Conservation (phyloP, 2,888 invertebrate genomes). For the Frankliniella fusca region DNA sequence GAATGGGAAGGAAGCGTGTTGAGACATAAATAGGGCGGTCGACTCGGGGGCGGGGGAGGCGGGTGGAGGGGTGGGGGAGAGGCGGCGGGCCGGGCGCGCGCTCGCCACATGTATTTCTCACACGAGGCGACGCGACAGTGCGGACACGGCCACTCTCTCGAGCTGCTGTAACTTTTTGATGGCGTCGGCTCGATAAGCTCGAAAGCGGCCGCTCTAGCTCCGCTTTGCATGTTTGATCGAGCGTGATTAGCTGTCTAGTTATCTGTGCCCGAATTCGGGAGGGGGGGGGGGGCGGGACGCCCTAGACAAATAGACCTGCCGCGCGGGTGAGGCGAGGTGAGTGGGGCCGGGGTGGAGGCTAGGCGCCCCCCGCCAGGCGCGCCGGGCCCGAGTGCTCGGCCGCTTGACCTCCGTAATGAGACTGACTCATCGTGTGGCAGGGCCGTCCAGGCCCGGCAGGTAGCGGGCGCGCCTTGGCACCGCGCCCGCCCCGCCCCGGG, state of each 20-base stretch:
- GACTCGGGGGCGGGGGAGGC: neutral
- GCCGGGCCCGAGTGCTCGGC: neutral
- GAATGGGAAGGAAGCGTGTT: constrained; percentile 5
- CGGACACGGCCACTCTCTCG: neutral
- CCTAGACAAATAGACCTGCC: constrained; percentile 8
- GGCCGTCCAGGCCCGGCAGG: neutral
- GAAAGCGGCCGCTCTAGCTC: too few relatives aligned
- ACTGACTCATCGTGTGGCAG: neutral
- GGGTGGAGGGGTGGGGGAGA: neutral
- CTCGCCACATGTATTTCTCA: constrained; percentile 1
- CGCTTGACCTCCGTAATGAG: constrained; percentile 13
- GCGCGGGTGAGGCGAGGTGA: neutral
- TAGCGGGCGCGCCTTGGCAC: neutral
- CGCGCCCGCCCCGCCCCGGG: neutral
- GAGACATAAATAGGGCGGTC: constrained; percentile 7
- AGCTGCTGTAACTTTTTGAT: constrained; percentile 1
- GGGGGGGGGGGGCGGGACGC: too few relatives aligned
- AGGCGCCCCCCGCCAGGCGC: neutral
- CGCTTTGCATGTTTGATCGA: neutral
- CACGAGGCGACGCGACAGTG: neutral
- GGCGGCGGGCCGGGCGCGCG: neutral
- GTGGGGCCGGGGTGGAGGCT: neutral
- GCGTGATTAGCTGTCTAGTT: constrained; percentile 18
- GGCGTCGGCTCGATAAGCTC: neutral
- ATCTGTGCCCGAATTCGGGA: neutral